Evolutionary conservation across 1,140 invertebrate species (phyloP).

Genomic region (Drosophila busckii): DNA sequence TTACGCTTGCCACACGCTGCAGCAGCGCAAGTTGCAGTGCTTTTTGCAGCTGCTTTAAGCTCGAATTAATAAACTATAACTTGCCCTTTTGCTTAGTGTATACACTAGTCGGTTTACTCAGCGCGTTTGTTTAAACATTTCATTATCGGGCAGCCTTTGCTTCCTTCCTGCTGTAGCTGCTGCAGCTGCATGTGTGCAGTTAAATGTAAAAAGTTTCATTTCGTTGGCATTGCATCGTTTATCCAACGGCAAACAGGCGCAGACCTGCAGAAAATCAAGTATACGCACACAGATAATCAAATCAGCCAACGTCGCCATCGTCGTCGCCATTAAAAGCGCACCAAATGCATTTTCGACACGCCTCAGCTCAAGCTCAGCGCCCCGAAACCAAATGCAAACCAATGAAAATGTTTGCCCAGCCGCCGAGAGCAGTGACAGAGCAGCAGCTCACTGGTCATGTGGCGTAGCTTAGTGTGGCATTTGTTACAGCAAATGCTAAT

Average conservation of each 20-base stretch:
- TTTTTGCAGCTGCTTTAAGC: conserved; percentile 2
- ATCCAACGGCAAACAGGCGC: conserved; percentile 68
- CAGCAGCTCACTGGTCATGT: conserved; percentile 6
- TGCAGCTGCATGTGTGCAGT: conserved; percentile 45
- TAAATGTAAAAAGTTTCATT: conserved; percentile 75
- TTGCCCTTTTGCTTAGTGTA: conserved; percentile 9
- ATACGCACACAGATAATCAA: conserved; percentile 45
- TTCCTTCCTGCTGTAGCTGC: neutral
- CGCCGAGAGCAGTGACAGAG: conserved; percentile 22
- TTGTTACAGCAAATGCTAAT: conserved; percentile 63
- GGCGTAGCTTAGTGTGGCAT: conserved; percentile 26
- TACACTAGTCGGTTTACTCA: neutral
- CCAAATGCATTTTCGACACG: conserved; percentile 72
- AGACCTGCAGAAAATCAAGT: conserved; percentile 18
- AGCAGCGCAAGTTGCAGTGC: neutral
- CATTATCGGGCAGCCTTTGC: conserved; percentile 50
- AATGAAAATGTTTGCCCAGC: conserved; percentile 66
- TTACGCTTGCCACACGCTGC: conserved; percentile 25
- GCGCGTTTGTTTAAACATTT: conserved; percentile 60
- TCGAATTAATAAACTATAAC: too few species aligned
- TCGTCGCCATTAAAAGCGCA: conserved; percentile 27
- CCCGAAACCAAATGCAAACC: conserved; percentile 42
- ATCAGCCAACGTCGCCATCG: conserved; percentile 54
- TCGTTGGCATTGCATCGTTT: conserved; percentile 72
- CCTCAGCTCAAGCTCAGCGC: conserved; percentile 36